phyloP scores from a whole-genome alignment of 2,797 vertebrate genomes.

The Sciurus vulgaris region DNA sequence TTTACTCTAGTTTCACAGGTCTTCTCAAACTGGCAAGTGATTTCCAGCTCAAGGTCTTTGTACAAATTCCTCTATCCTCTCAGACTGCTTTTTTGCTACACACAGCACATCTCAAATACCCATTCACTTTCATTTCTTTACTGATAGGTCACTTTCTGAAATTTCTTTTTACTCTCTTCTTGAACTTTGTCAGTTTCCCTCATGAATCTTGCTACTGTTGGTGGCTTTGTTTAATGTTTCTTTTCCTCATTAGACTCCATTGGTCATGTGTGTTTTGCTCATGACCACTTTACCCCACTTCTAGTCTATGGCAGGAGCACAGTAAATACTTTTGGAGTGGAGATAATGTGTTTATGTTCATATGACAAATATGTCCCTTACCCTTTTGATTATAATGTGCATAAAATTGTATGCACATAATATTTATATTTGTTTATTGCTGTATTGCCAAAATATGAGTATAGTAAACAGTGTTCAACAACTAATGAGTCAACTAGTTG shows the following conservation, averaged over 20 bases:
- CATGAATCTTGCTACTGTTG: neutral
- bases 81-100: neutral
- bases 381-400: neutral
- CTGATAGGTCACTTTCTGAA: neutral
- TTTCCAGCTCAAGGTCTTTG: neutral
- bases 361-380: neutral
- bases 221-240: neutral
- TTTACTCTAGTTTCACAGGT: neutral
- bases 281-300: neutral
- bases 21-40: slow-evolving; percentile 5
- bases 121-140: neutral
- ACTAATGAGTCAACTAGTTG: neutral
- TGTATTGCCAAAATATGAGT: neutral
- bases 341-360: neutral
- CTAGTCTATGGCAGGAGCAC: neutral
- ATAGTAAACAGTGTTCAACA: neutral
- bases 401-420: neutral
- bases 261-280: neutral
- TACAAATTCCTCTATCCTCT: neutral
- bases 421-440: neutral
- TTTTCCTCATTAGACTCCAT: neutral
- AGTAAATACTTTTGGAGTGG: neutral
- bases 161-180: neutral
- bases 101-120: neutral
- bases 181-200: neutral